phyloP scores from a whole-genome alignment of 2,888 invertebrate species.

The Gasteruption jaculator region DNA sequence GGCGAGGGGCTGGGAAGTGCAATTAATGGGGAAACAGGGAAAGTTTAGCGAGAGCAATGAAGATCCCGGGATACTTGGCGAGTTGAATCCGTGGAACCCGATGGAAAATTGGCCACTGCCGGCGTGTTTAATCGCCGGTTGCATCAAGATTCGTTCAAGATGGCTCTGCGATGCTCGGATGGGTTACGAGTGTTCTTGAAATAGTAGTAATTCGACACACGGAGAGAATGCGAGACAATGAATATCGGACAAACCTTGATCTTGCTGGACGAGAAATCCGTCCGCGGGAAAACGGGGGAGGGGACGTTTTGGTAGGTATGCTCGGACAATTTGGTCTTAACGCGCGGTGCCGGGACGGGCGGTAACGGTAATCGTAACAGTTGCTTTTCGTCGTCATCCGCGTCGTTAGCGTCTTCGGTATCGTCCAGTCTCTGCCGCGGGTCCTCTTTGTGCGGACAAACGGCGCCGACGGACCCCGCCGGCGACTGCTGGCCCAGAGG shows the following conservation, averaged over 20 bases:
- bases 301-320: slow-evolving; percentile 58
- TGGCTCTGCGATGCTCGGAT: too few relatives aligned
- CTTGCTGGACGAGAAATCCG: slow-evolving; percentile 30
- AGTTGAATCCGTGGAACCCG: too few relatives aligned
- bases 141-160: too few relatives aligned
- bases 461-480: slow-evolving; percentile 32
- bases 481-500: slow-evolving; percentile 43
- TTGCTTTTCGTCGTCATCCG: not conserved
- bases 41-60: too few relatives aligned
- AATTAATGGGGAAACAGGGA: too few relatives aligned
- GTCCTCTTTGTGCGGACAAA: not conserved
- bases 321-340: slow-evolving; percentile 40
- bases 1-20: too few relatives aligned
- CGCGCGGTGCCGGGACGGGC: slow-evolving; percentile 39
- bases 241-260: slow-evolving; percentile 43
- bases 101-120: too few relatives aligned
- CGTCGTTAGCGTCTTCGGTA: slow-evolving; percentile 6
- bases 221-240: too few relatives aligned
- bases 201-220: too few relatives aligned
- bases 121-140: too few relatives aligned
- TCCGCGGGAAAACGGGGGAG: slow-evolving; percentile 50
- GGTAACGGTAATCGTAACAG: slow-evolving; percentile 21
- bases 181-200: too few relatives aligned
- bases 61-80: too few relatives aligned
- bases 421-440: not conserved